phyloP scores from a whole-genome alignment of 1,140 invertebrate species.

The Hyles vespertilio region DNA sequence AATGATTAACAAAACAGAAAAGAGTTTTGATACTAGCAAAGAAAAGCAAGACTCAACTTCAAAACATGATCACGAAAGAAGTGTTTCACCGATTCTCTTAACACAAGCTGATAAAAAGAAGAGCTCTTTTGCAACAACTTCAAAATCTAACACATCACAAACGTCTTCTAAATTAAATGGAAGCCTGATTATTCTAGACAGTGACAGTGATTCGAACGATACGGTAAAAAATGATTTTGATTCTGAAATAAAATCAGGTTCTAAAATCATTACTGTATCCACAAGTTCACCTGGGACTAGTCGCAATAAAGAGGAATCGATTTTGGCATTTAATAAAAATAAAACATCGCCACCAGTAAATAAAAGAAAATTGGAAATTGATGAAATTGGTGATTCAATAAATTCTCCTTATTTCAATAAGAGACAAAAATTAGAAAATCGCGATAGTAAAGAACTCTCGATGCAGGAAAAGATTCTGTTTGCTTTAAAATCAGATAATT shows the following conservation, averaged over 20 bases:
- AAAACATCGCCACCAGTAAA: slow-evolving; percentile 11
- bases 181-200: slow-evolving; percentile 51
- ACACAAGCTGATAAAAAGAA: slow-evolving; percentile 49
- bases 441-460: slow-evolving; percentile 25
- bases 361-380: slow-evolving; percentile 49
- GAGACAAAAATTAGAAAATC: slow-evolving; percentile 42
- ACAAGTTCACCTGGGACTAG: too few relatives aligned
- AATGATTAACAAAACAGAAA: slow-evolving; percentile 49
- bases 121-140: slow-evolving; percentile 11
- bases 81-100: slow-evolving; percentile 51
- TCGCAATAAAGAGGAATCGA: not conserved
- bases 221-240: slow-evolving; percentile 31
- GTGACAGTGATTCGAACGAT: slow-evolving; percentile 49
- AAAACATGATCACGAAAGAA: slow-evolving; percentile 25
- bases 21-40: slow-evolving; percentile 12
- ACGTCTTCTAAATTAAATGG: slow-evolving; percentile 16
- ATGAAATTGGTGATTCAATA: slow-evolving; percentile 26
- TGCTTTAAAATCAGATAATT: slow-evolving; percentile 33
- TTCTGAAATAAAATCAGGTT: too few relatives aligned
- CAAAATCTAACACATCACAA: slow-evolving; percentile 5
- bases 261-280: too few relatives aligned
- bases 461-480: slow-evolving; percentile 53
- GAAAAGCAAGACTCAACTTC: not conserved
- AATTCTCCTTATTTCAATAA: slow-evolving; percentile 60
- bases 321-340: slow-evolving; percentile 9